Evolutionary conservation across 2,888 invertebrate species (phyloP).

Genomic region (Agrochola lychnidis): DNA sequence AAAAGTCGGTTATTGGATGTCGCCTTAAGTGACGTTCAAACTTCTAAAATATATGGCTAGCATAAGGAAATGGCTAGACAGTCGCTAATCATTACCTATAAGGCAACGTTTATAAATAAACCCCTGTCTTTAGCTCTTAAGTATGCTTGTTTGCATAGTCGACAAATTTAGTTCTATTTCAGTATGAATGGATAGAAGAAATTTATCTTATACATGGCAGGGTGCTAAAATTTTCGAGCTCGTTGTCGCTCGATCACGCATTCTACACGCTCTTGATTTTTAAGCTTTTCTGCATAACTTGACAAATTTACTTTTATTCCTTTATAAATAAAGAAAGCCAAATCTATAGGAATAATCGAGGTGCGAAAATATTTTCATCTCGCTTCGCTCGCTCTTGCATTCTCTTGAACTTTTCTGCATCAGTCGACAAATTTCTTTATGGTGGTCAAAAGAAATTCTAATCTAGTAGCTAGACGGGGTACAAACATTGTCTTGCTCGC

Average conservation of each 20-base stretch:
- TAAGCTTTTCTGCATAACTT: too few species aligned
- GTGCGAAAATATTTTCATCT: neutral
- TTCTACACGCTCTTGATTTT: neutral
- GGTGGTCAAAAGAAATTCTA: neutral
- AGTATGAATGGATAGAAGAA: neutral
- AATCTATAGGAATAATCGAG: neutral
- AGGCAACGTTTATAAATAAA: too few species aligned
- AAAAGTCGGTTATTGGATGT: too few species aligned
- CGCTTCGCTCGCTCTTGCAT: neutral
- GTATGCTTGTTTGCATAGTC: too few species aligned
- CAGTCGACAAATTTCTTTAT: neutral
- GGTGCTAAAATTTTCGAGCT: neutral
- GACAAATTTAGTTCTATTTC: neutral
- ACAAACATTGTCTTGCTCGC: too few species aligned
- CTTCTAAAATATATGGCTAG: too few species aligned
- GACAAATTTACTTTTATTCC: too few species aligned
- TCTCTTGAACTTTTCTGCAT: neutral
- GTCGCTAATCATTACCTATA: too few species aligned
- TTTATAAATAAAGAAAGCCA: neutral
- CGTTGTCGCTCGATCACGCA: neutral
- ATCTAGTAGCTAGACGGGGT: neutral
- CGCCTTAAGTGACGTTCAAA: too few species aligned
- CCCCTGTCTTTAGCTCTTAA: too few species aligned
- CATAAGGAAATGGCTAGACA: too few species aligned
- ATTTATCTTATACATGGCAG: neutral